Evolutionary conservation across 2,797 vertebrate genomes (phyloP).

Genomic region (Basileuterus tristriatus): DNA sequence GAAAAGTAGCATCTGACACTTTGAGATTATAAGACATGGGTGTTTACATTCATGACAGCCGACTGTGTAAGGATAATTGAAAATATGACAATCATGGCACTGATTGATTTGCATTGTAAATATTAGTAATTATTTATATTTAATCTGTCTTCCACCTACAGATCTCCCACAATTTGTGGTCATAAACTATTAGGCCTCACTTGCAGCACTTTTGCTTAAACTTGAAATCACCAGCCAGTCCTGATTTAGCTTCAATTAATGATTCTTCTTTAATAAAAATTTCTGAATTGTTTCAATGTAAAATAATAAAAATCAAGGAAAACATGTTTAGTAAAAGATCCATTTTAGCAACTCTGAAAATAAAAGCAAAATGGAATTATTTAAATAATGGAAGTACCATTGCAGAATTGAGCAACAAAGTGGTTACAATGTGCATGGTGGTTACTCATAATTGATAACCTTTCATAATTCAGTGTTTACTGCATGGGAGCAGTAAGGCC

Average conservation of each 20-base stretch:
- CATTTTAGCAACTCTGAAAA: not conserved
- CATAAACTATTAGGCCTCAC: not conserved
- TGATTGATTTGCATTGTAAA: not conserved
- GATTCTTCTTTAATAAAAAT: not conserved
- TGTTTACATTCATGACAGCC: not conserved
- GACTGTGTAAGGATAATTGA: not conserved
- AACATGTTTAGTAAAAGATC: not conserved
- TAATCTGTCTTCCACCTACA: not conserved
- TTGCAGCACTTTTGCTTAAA: not conserved
- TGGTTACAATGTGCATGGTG: not conserved
- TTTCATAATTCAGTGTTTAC: not conserved
- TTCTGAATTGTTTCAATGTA: not conserved
- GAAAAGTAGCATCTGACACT: not conserved
- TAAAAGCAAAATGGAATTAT: not conserved
- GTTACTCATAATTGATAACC: not conserved
- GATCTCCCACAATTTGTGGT: not conserved
- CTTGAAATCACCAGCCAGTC: not conserved
- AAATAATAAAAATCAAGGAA: not conserved
- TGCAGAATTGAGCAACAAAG: not conserved
- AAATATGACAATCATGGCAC: slow-evolving; percentile 9
- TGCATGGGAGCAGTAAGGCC: not conserved
- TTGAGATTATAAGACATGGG: not conserved
- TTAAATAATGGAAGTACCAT: not conserved
- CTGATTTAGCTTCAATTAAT: not conserved
- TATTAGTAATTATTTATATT: slow-evolving; percentile 24